Conservation (phyloP, 2,797 vertebrate species). For the Streptopelia turtur region DNA sequence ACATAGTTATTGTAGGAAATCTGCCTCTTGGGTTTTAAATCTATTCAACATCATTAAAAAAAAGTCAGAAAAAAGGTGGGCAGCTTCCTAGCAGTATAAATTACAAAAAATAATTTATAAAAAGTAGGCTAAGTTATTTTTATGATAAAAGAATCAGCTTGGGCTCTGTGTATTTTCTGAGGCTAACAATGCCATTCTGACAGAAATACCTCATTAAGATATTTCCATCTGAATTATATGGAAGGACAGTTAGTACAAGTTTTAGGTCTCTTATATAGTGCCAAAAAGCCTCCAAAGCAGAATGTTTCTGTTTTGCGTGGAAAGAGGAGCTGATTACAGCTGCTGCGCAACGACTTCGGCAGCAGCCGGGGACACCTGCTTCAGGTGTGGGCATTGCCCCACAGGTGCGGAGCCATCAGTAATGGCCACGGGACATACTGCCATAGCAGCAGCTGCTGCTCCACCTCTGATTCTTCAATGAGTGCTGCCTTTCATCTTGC, state of each 20-base stretch:
- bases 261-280: neutral
- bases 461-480: neutral
- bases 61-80: neutral
- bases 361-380: accelerated
- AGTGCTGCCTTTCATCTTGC: neutral
- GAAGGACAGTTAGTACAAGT: neutral
- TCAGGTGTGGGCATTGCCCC: accelerated
- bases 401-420: accelerated
- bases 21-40: conserved; percentile 5
- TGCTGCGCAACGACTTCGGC: accelerated
- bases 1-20: neutral
- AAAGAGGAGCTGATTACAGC: neutral
- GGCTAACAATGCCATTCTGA: neutral
- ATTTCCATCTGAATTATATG: accelerated
- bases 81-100: neutral
- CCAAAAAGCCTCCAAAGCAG: neutral
- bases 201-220: neutral
- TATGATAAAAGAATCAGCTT: neutral
- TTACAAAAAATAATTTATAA: neutral
- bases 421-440: neutral
- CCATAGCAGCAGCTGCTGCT: neutral
- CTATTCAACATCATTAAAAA: neutral
- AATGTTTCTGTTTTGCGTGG: neutral
- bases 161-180: neutral
- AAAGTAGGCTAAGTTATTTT: neutral